Evolutionary conservation across 2,797 vertebrate species (phyloP), one percentile per base, ranked within the genome.

Genomic region (Tragelaphus oryx): DNA sequence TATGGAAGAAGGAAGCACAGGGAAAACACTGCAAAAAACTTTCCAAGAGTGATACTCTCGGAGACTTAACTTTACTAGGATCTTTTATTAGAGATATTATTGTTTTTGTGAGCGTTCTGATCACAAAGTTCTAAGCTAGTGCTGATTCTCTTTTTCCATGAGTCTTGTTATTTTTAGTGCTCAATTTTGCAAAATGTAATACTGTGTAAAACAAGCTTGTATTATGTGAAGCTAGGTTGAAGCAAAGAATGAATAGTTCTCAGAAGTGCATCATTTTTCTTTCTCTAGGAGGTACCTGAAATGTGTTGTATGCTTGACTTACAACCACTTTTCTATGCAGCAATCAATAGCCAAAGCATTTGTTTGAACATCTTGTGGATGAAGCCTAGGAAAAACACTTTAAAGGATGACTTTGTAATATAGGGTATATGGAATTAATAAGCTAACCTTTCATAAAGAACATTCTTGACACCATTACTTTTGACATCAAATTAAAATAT

Each of bases 401-500:
- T 22, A 46, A 87, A 83, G n/a, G 30, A 24, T 5, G 44, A 82
- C 54, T 79, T 71, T 44, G 11, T 57, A 80, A 55, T 37, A 7
- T 37, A 30, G 10, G 12, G 2, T 24, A 7, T 20, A 24, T 68
- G 57, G 46, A 94, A 55, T 57, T 83, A 86, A 79, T 30, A 30
- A 68, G 30, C 8, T 55, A 81, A 87, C 24, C 10, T 89, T 89
- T 89, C 16, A 57, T 10, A 33, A 74, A 65, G 24, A 88, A 52
- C 2, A 17, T 59, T 85, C 2, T 48, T 91, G 68, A 87, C 11
- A 22, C 1, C 8, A 12, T 89, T 81, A 54, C 33, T 85, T 87
- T 85, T 46, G 24, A 85, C 6, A 93, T 78, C 16, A 92, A 92
- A 83, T 85, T 68, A 62, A 94, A 95, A 65, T 50, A 83, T 37